Evolutionary conservation across 2,888 invertebrate species (phyloP).

Genomic region (Andrena flavipes): DNA sequence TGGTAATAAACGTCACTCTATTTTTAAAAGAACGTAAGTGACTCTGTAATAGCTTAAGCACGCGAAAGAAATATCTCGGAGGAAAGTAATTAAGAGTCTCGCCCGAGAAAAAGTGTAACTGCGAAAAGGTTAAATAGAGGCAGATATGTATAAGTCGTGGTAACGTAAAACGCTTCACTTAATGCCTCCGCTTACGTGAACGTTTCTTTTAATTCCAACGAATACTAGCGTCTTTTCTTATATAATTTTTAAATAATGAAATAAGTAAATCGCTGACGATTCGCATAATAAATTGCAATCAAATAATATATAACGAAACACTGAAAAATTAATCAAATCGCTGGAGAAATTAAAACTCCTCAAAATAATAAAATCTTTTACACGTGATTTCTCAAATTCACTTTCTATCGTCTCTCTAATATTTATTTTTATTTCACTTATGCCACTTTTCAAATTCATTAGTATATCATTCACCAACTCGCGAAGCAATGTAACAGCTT

Average conservation of each 20-base stretch:
- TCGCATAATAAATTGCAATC: too few relatives aligned
- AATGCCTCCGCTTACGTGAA: slow-evolving; percentile 3
- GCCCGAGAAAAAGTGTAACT: slow-evolving; percentile 18
- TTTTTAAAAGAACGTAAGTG: slow-evolving; percentile 13
- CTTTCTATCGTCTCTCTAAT: background rate
- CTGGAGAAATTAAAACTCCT: too few relatives aligned
- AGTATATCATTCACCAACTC: background rate
- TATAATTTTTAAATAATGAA: background rate
- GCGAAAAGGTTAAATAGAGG: slow-evolving; percentile 30
- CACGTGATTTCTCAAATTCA: background rate
- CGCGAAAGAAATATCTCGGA: slow-evolving; percentile 30
- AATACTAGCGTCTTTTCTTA: background rate
- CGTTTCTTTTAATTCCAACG: slow-evolving; percentile 29
- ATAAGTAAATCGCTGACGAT: background rate
- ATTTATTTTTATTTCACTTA: background rate
- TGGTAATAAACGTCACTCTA: background rate
- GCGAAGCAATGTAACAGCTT: background rate
- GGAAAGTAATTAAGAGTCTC: slow-evolving; percentile 41
- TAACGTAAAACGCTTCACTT: slow-evolving; percentile 36
- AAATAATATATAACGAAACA: background rate
- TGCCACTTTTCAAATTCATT: background rate
- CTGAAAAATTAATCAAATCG: too few relatives aligned
- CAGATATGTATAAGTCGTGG: slow-evolving; percentile 26
- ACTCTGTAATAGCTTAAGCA: slow-evolving; percentile 26
- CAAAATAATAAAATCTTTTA: too few relatives aligned